These are phyloP conservation scores for Popillia japonica DNA, from an alignment of 1,140 invertebrate genomes.

Conservation along the genomic window DNA sequence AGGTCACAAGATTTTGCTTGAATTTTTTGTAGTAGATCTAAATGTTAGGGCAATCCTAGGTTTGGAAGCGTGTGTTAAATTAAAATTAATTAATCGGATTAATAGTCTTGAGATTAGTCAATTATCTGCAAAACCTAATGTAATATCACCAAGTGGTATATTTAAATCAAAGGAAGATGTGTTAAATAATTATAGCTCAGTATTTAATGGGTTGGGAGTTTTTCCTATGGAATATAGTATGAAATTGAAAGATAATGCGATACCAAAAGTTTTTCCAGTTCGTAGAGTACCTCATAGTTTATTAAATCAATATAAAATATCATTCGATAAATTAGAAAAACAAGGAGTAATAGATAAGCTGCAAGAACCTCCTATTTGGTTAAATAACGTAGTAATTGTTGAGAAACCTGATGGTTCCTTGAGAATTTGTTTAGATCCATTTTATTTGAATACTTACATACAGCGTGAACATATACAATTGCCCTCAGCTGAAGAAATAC, in stretches of 20 bases:
- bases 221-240: not conserved
- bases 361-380: conserved; percentile 11
- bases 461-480: not conserved
- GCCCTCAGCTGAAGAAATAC: not conserved
- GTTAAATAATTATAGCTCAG: not conserved
- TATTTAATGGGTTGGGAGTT: not conserved
- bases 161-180: not conserved
- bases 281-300: conserved; percentile 19
- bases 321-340: conserved; percentile 10
- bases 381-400: conserved; percentile 10
- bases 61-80: not conserved
- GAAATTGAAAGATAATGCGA: not conserved
- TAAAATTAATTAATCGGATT: not conserved
- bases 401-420: not conserved
- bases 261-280: not conserved
- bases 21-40: not conserved
- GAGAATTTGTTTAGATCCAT: conserved; percentile 2
- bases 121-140: not conserved
- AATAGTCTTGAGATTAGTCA: not conserved
- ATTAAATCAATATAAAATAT: conserved; percentile 2
- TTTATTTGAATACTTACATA: not conserved
- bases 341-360: not conserved
- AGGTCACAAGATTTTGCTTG: not conserved
- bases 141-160: not conserved
- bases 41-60: not conserved